Evolutionary conservation across 2,888 invertebrate genomes (phyloP).

Genomic region (Nomada hirtipes): DNA sequence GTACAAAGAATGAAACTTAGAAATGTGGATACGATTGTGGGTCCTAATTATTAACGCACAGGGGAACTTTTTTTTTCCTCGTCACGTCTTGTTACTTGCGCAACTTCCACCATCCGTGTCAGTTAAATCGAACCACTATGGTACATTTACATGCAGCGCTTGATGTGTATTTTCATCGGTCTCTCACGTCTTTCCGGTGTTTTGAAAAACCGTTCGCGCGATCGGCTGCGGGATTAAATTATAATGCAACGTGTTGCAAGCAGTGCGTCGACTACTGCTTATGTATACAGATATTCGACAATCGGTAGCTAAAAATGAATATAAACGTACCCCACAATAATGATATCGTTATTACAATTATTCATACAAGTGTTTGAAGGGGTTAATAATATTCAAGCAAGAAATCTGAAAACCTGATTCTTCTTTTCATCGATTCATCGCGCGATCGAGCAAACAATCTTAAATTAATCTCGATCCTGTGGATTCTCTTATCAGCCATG

Average conservation of each 20-base stretch:
- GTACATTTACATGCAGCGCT: constrained; percentile 14
- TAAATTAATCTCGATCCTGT: background rate
- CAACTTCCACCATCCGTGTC: constrained; percentile 17
- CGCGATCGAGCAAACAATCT: background rate
- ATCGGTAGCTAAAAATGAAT: no score
- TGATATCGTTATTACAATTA: no score
- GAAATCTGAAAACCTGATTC: background rate
- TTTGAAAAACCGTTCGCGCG: constrained; percentile 9
- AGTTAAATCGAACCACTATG: constrained; percentile 36
- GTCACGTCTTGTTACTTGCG: constrained; percentile 7
- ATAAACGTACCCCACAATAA: no score
- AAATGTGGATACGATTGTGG: constrained; percentile 36
- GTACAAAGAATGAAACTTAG: constrained; percentile 46
- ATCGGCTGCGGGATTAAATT: background rate
- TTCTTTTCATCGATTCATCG: background rate
- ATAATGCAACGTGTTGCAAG: constrained; percentile 1
- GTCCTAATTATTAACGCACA: constrained; percentile 49
- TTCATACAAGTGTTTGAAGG: no score
- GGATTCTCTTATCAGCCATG: background rate
- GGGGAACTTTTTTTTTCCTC: constrained; percentile 43
- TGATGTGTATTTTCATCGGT: constrained; percentile 4
- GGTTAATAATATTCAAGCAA: background rate
- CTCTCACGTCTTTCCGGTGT: constrained; percentile 10
- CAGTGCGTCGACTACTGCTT: background rate
- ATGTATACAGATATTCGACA: no score